A percentile compares a stretch with the other conserved stretches of the same genome.
Evolutionary conservation across 2,888 invertebrate genomes (phyloP).

Genomic region (Patella pellucida): DNA sequence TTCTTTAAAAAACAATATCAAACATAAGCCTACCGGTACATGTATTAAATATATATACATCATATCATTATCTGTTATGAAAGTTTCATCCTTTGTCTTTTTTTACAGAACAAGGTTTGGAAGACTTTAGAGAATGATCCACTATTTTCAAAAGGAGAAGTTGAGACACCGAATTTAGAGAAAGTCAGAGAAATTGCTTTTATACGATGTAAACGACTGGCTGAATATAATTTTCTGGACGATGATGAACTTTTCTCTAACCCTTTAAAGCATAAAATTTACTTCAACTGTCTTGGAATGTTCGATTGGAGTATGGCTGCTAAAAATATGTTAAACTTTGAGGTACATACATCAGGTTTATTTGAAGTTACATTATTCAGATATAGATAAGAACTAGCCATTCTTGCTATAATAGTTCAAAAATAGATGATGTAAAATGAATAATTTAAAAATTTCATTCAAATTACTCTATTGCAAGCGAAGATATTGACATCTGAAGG

Average conservation of each 20-base stretch:
- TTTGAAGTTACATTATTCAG: too few species aligned
- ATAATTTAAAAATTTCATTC: too few species aligned
- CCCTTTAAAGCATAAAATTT: constrained; percentile 64
- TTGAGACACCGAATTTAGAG: constrained; percentile 78
- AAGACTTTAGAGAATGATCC: constrained; percentile 84
- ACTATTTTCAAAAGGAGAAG: constrained; percentile 78
- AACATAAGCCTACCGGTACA: too few species aligned
- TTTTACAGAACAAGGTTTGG: constrained; percentile 82
- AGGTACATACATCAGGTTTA: too few species aligned
- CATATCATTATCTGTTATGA: too few species aligned
- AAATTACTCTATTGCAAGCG: too few species aligned
- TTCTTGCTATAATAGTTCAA: too few species aligned
- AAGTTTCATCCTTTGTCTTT: background rate
- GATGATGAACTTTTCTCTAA: constrained; percentile 73
- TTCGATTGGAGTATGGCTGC: constrained; percentile 70
- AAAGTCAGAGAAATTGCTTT: constrained; percentile 75
- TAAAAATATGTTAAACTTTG: constrained; percentile 62
- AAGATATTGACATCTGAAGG: too few species aligned
- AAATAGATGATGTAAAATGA: too few species aligned
- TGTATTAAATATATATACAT: too few species aligned
- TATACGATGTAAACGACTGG: constrained; percentile 75
- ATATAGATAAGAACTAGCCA: too few species aligned
- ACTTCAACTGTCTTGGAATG: constrained; percentile 66
- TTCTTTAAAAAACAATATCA: too few species aligned
- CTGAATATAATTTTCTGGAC: constrained; percentile 78